A percentile compares a stretch with the other conserved stretches of the same genome.
These are phyloP conservation scores for Epicampocera succincta DNA, from an alignment of 2,888 invertebrate genomes.

Conservation along the genomic window DNA sequence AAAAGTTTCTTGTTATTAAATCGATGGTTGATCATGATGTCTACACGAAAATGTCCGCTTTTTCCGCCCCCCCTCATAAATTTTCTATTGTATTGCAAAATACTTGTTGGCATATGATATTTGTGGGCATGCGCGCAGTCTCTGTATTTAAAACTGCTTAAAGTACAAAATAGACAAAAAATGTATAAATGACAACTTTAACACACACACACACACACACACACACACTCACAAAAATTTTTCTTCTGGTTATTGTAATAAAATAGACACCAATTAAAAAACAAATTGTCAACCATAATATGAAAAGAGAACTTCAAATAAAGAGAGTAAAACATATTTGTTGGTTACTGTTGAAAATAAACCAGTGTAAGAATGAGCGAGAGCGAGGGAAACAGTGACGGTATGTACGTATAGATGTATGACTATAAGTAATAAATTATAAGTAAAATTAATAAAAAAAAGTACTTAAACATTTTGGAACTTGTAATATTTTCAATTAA, in stretches of 20 bases:
- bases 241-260: conserved; percentile 56
- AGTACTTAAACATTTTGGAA: no score
- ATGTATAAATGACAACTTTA: conserved; percentile 59
- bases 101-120: conserved; percentile 14
- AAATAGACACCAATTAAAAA: conserved; percentile 65
- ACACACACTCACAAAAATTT: conserved; percentile 51
- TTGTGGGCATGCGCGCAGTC: conserved; percentile 84
- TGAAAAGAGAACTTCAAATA: conserved; percentile 46
- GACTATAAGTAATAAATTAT: no score
- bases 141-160: conserved; percentile 84
- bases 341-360: conserved; percentile 1
- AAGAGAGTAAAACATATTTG: conserved; percentile 32
- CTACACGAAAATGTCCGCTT: no score
- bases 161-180: conserved; percentile 57
- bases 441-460: no score
- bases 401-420: not conserved
- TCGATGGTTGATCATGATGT: no score
- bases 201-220: conserved; percentile 39
- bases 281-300: conserved; percentile 56
- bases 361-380: not conserved
- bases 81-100: not conserved
- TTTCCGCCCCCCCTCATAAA: not conserved
- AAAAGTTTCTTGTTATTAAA: not conserved
- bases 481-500: not conserved
- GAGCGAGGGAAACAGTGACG: not conserved